Evolutionary conservation across 2,113 vertebrate species (phyloP).

Genomic region (Carassius carassius): DNA sequence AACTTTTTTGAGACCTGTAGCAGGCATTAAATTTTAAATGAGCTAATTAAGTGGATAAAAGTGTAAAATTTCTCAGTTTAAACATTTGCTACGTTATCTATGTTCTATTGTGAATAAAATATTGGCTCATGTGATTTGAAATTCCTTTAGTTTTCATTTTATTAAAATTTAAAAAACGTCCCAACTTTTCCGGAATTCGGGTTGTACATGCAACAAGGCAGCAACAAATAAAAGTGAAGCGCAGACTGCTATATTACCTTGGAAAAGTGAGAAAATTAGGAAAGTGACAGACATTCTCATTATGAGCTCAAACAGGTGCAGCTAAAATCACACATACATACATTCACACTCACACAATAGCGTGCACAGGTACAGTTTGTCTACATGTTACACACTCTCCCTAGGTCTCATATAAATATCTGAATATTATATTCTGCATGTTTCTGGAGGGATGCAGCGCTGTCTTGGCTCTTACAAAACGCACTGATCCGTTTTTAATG

Average conservation of each 20-base stretch:
- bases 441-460: slow-evolving; percentile 37
- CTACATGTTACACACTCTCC: background rate
- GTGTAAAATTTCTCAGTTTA: too few relatives aligned
- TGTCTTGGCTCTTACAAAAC: slow-evolving; percentile 46
- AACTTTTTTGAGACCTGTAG: too few relatives aligned
- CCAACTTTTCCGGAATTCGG: too few relatives aligned
- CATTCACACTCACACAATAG: background rate
- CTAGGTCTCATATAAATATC: background rate
- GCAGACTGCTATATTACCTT: background rate
- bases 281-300: background rate
- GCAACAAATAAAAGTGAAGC: background rate
- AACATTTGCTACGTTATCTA: too few relatives aligned
- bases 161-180: too few relatives aligned
- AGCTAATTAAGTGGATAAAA: too few relatives aligned
- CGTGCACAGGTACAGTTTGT: background rate
- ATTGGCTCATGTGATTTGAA: too few relatives aligned
- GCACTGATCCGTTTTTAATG: slow-evolving; percentile 50
- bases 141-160: too few relatives aligned
- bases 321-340: background rate
- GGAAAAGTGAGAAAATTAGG: background rate
- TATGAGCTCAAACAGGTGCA: background rate
- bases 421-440: background rate
- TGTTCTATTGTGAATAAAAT: too few relatives aligned
- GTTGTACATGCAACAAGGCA: background rate
- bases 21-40: too few relatives aligned